Evolutionary conservation across 53 echinoderm and acorn worm genomes (phyloP), one percentile per base, ranked within the genome.

Genomic region (Zoroaster sp.): DNA sequence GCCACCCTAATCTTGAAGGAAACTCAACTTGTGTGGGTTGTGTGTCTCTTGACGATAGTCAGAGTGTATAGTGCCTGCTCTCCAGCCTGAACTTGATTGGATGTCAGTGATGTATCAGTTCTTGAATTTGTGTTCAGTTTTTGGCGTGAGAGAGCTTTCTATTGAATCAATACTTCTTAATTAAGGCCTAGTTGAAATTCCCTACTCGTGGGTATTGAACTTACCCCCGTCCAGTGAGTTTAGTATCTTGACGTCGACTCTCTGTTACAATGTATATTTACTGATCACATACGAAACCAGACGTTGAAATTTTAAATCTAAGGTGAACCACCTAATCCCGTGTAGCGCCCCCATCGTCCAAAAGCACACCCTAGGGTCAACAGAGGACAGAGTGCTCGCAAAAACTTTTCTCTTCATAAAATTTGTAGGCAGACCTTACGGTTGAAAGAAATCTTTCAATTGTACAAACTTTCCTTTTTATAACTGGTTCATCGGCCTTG

Each of bases 401-500:
- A 78, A 46, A 81, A 67, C 66, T 42, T 65, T 40, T 32, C 66
- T 13, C 54, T 81, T 17, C 49, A 35, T n/a, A 55, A 76, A 79
- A 55, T 34, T 79, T 35, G 55, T 43, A 28, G 43, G 66, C 45
- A 31, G 15, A 15, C 66, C 20, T 12, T 12, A 25, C 67, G 68
- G 43, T 54, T 78, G 68, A 66, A 82, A 68, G 68, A 83, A 68
- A 66, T 83, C 83, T 83, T 83, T 68, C 83, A 83, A 67, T 68
- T 67, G 69, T 83, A 44, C 44, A 67, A 83, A 83, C 83, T 85
- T 85, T 85, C 15, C 63, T 35, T 51, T 35, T 37, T 35, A 23
- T 79, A 71, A 85, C 45, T 23, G 85, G 85, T 85, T 85, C 85
- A 85, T 71, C 85, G 85, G 35, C 85, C 85, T 85, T 85, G 70